These are phyloP conservation scores for Silurus lanzhouensis DNA, from an alignment of 2,797 vertebrate species.

Conservation along the genomic window DNA sequence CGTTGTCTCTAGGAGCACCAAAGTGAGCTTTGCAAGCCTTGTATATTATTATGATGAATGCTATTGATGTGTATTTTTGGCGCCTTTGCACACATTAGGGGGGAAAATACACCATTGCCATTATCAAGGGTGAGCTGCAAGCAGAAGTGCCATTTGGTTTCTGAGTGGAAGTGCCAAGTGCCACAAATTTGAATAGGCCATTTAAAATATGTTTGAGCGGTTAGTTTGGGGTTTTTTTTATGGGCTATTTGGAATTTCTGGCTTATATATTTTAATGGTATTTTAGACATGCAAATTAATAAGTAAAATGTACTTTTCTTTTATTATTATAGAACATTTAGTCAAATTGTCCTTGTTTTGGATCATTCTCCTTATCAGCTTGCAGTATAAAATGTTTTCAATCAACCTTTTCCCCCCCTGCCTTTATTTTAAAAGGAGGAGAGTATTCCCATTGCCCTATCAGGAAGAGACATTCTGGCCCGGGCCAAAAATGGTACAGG, in stretches of 20 bases:
- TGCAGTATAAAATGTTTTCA: neutral
- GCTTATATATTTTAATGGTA: neutral
- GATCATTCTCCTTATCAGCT: neutral
- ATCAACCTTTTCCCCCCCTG: too few species aligned
- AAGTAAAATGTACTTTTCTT: neutral
- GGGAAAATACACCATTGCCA: neutral
- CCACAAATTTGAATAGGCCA: neutral
- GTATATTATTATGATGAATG: neutral
- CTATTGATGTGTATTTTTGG: neutral
- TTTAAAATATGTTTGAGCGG: neutral
- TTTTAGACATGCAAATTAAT: neutral
- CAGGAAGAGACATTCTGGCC: constrained; percentile 78
- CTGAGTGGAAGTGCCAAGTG: neutral
- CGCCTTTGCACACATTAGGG: neutral
- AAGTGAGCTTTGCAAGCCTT: neutral
- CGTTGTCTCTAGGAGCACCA: neutral
- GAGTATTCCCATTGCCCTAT: constrained; percentile 79
- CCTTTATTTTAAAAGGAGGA: constrained; percentile 71
- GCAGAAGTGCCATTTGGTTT: neutral
- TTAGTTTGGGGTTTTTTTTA: neutral
- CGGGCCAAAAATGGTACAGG: constrained; percentile 80
- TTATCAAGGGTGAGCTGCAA: neutral
- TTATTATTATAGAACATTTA: too few species aligned
- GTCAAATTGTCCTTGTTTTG: neutral
- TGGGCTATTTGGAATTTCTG: neutral